Evolutionary conservation across 1,140 invertebrate genomes (phyloP), one percentile per base, ranked within the genome.

Genomic region (Ruditapes philippinarum): DNA sequence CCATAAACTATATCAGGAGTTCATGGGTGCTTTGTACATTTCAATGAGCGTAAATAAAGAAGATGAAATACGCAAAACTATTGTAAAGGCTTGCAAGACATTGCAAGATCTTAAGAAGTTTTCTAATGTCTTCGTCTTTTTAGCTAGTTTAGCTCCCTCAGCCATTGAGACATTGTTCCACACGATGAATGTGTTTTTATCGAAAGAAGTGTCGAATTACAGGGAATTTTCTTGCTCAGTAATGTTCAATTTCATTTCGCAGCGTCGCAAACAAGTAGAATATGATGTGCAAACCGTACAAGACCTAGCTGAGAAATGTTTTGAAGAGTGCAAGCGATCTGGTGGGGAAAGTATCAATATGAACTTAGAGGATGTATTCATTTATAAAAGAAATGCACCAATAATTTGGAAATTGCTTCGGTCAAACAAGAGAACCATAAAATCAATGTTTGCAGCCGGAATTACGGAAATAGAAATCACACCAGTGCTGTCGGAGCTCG

Each of bases 281-380:
- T 12, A 74, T 12, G 28, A 40, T 7, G 40, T 74, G 0, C 25
- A 74, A 49, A n/a, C 70, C 9, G 36, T 74, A 5, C 70, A 74
- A 74, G 40, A 74, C 28, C 38, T 49, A 7, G 70, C 40, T 28
- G 40, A 49, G n/a, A 74, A 49, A n/a, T 74, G 70, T 74, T 74
- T 28, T 45, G 36, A 40, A 0, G 36, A 40, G 25, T 36, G 38
- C 33, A 70, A 40, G 36, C 33, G 38, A 1, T 40, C 70, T 28
- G 36, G n/a, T 74, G 19, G 38, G 14, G n/a, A 74, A 28, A 14
- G 14, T 12, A 74, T 74, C 25, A 40, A 7, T 7, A 25, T 74
- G 36, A 74, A 45, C 25, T 12, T 74, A 14, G 40, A 49, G 17
- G 70, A 74, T n/a, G 38, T 74, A 25, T 74, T 74, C 40, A 49